Conservation (phyloP, 2,113 vertebrate genomes). For the Bothrops jararaca region DNA sequence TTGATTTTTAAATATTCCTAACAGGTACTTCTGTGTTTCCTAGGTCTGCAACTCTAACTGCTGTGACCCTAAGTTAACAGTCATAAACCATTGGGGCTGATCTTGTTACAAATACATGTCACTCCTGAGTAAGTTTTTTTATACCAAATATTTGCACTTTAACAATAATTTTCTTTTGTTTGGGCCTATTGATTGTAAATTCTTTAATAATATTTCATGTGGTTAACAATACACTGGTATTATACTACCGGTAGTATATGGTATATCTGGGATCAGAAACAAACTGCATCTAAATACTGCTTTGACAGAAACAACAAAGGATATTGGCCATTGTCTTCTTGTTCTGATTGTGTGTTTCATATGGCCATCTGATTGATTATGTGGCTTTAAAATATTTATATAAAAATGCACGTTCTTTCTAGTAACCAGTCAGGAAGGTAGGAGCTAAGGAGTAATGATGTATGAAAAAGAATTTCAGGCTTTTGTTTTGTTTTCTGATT, state of each 20-base stretch:
- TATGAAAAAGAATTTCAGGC: not conserved
- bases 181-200: not conserved
- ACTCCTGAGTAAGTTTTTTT: not conserved
- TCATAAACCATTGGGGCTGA: not conserved
- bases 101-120: not conserved
- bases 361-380: not conserved
- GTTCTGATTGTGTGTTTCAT: not conserved
- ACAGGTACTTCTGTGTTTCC: not conserved
- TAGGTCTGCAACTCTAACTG: not conserved
- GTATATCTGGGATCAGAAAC: not conserved
- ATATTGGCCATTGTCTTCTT: not conserved
- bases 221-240: not conserved
- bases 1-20: not conserved
- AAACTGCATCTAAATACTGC: not conserved
- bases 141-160: not conserved
- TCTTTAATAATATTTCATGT: not conserved
- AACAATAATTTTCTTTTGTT: not conserved
- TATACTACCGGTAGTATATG: not conserved
- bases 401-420: not conserved
- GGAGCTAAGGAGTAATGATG: not conserved
- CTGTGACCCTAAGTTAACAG: not conserved
- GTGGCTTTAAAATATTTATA: not conserved
- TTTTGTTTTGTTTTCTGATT: not conserved
- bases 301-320: not conserved
- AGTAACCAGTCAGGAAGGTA: not conserved